Evolutionary conservation across 2,797 vertebrate genomes (phyloP), one percentile per base, ranked within the genome.

Genomic region (Heteromormyrus szaboi): DNA sequence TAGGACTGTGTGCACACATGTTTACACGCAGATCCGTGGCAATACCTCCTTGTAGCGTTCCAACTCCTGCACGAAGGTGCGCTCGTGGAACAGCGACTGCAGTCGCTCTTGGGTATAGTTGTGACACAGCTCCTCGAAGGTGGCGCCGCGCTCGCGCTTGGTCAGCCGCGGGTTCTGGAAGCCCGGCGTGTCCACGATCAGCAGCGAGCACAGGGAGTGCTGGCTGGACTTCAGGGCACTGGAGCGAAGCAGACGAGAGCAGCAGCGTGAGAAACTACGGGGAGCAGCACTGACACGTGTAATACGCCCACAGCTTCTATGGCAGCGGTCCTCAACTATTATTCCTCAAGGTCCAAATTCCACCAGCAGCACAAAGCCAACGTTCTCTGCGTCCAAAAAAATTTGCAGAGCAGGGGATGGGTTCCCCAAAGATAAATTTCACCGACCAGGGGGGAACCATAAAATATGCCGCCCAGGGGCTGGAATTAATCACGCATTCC

Each of bases 181-280:
- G 90, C 98, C 98, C 0, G 98, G 98, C 0, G 97, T 98, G 93
- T 99, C 98, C 94, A 99, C 98, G 2, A 99, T 97, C 0, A 98
- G 96, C 93, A 99, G 95, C 0, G 98, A 99, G 92, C 98, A 99
- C 83, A 99, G 93, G 0, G 98, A 99, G 92, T 98, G 97, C 94
- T 99, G 98, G 93, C 95, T 99, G 17, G 98, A 99, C 93, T 99
- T 99, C 91, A 99, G 96, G 0, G 98, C 97, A 95, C 99, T 99
- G 76, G 51, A 90, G 91, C 29, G 14, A n/a, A 25, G 9, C 84
- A 7, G 33, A 17, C 2, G 6, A 53, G 87, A 90, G 56, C 41
- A 83, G 56, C 56, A 5, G 22, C 33, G 48, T 44, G 90, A 41
- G 51, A 14, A 91, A 19, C 0, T 48, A 4, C 50, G 17, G 11